These are phyloP conservation scores for Geococcyx californianus DNA, from an alignment of 2,113 vertebrate species.

Conservation along the genomic window DNA sequence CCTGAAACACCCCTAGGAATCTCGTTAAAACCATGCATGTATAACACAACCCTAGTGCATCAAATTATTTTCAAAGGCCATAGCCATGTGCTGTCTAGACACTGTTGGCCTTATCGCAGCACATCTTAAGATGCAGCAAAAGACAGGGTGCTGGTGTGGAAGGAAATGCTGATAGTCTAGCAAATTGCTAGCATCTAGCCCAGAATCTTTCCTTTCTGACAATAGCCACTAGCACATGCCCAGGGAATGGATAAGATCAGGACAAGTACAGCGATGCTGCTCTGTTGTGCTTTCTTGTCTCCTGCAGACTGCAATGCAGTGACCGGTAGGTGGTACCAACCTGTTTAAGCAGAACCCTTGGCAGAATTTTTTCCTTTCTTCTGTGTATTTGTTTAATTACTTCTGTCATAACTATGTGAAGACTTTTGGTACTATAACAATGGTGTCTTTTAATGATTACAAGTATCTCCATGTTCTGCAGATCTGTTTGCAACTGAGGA, in stretches of 20 bases:
- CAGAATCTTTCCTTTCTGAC: background rate
- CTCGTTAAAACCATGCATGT: conserved; percentile 27
- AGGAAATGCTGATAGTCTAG: background rate
- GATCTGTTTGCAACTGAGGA: background rate
- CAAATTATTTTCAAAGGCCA: background rate
- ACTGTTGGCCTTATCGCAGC: background rate
- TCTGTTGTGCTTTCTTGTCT: background rate
- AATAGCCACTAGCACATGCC: background rate
- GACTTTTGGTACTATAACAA: background rate
- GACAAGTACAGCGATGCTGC: background rate
- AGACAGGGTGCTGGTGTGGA: background rate
- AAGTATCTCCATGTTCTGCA: background rate
- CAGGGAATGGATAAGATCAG: background rate
- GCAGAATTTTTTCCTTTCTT: background rate
- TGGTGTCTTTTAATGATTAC: background rate
- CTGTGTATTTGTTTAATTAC: background rate
- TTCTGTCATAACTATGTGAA: background rate
- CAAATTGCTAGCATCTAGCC: background rate
- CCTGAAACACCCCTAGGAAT: background rate
- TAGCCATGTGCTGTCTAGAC: background rate
- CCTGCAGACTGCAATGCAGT: background rate
- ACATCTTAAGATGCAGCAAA: background rate
- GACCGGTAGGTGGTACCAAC: background rate
- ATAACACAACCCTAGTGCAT: background rate
- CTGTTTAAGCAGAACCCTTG: background rate